Evolutionary conservation across 2,797 vertebrate species (phyloP).

Genomic region (Liasis olivaceus): DNA sequence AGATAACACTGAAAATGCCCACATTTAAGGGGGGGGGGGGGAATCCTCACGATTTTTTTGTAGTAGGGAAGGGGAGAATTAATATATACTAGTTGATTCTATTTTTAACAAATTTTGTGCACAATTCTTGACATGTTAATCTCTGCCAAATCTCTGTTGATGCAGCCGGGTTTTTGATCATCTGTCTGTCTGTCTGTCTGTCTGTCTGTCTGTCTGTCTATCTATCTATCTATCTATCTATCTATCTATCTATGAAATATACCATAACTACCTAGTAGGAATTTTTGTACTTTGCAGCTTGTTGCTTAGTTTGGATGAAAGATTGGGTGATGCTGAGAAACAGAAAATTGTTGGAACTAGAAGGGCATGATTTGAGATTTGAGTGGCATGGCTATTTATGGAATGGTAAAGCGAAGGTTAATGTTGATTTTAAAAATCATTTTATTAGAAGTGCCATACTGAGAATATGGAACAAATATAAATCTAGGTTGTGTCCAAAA

Average conservation of each 20-base stretch:
- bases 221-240: no score
- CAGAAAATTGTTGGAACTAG: no score
- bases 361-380: no score
- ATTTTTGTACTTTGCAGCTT: background rate
- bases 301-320: background rate
- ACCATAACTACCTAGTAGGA: background rate
- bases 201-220: no score
- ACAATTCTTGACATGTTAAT: background rate
- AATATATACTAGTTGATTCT: background rate
- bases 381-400: no score
- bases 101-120: background rate
- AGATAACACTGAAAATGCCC: background rate
- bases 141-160: background rate
- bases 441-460: no score
- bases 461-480: no score
- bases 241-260: background rate
- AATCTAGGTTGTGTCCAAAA: no score
- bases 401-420: no score
- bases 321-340: no score
- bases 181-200: no score
- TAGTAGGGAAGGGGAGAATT: background rate
- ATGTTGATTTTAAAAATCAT: no score
- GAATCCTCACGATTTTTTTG: background rate
- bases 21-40: background rate
- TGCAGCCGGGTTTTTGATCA: background rate